A percentile compares a stretch with the other conserved stretches of the same genome.
These are phyloP conservation scores for Protonibea diacanthus DNA, from an alignment of 2,797 vertebrate genomes.

Conservation along the genomic window DNA sequence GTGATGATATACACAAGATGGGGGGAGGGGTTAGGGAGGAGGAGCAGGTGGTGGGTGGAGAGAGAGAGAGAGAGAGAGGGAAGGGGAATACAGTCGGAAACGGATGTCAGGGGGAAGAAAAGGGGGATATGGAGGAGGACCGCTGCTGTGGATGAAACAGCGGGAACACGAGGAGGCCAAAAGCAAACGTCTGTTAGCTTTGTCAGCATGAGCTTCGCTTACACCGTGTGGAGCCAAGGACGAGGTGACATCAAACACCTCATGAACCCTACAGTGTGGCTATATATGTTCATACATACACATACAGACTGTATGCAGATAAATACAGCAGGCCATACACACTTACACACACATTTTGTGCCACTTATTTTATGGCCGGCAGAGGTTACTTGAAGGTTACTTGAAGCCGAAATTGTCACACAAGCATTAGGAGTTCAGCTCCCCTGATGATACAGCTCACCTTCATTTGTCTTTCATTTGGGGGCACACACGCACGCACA, in stretches of 20 bases:
- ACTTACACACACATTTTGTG: not conserved
- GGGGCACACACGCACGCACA: conserved; percentile 18
- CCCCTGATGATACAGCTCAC: conserved; percentile 60
- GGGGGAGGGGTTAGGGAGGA: conserved; percentile 69
- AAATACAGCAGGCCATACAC: conserved; percentile 8
- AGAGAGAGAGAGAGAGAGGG: not conserved
- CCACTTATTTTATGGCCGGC: conserved; percentile 21
- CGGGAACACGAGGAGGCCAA: conserved; percentile 43
- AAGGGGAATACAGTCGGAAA: conserved; percentile 54
- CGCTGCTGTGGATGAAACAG: conserved; percentile 46
- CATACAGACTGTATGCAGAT: not conserved
- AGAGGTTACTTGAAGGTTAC: conserved; percentile 72
- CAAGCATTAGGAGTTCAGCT: conserved; percentile 61
- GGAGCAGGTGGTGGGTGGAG: conserved; percentile 68
- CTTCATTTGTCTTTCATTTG: conserved; percentile 71
- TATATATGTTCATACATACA: conserved; percentile 1
- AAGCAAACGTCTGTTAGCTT: conserved; percentile 38
- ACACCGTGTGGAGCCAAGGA: conserved; percentile 13
- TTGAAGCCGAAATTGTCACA: conserved; percentile 59
- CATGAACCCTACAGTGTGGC: conserved; percentile 10
- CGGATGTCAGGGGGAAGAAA: conserved; percentile 46
- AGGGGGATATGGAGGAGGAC: conserved; percentile 37
- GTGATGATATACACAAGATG: conserved; percentile 63
- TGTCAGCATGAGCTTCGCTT: conserved; percentile 41
- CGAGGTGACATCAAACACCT: conserved; percentile 33